Percentiles rank a stretch among this genome's conserved stretches.
Evolutionary conservation across 23 tunicate species (phyloP).

Genomic region (Corella eumyota): DNA sequence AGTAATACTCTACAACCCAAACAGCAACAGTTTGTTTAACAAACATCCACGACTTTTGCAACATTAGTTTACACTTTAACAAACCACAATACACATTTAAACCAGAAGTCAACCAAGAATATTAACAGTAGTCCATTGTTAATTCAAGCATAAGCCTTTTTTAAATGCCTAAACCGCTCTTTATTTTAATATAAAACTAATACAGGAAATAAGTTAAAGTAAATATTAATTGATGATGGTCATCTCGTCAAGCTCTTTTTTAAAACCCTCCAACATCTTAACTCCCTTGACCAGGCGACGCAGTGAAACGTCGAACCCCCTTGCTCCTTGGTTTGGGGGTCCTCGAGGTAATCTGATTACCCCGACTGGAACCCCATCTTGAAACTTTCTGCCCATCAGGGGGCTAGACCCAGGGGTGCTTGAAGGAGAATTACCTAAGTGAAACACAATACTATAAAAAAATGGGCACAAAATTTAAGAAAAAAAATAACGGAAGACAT

Average conservation of each 20-base stretch:
- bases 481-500: neutral
- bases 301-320: constrained; percentile 54
- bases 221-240: constrained; percentile 5
- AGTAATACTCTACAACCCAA: too few relatives aligned
- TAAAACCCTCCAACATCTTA: neutral
- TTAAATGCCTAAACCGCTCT: too few relatives aligned
- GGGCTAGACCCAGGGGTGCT: constrained; percentile 87
- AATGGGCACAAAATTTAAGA: neutral
- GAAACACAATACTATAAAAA: neutral
- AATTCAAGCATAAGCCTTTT: too few relatives aligned
- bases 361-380: constrained; percentile 80
- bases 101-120: too few relatives aligned
- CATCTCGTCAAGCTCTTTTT: constrained; percentile 2
- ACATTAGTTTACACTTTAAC: too few relatives aligned
- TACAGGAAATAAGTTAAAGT: too few relatives aligned
- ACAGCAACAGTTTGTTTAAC: too few relatives aligned
- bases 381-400: constrained; percentile 64
- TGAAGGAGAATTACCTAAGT: constrained; percentile 76
- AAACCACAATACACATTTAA: too few relatives aligned
- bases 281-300: constrained; percentile 23
- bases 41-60: too few relatives aligned
- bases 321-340: constrained; percentile 60
- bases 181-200: too few relatives aligned
- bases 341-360: constrained; percentile 69
- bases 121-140: too few relatives aligned